Evolutionary conservation across 2,113 vertebrate genomes (phyloP), one percentile per base, ranked within the genome.

Genomic region (Misgurnus mizolepis): DNA sequence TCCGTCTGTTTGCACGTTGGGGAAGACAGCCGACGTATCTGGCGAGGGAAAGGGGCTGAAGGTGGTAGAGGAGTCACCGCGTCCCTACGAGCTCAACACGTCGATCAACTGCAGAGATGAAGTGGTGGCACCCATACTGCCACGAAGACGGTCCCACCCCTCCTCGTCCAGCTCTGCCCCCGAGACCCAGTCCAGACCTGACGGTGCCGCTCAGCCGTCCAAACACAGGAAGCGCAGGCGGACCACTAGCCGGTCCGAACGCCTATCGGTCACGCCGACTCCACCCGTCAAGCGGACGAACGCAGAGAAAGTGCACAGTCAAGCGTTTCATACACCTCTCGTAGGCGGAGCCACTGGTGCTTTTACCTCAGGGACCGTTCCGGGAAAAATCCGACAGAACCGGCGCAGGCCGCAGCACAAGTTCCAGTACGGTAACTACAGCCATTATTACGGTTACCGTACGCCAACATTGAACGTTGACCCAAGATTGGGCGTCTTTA

Each of bases 31-130:
- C 0, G 41, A 64, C 14, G 8, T 75, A 73, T 43, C 86, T 81
- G 85, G 3, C 76, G 89, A 62, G 49, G 87, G 83, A 55, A 76
- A 82, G 2, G 67, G 84, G 22, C 5, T 49, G 15, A 58, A 74
- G 9, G 43, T 58, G 0, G 65, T 76, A 5, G 62, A 82, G 60
- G 81, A 87, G 4, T 89, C 92, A 72, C 95, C 95, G 0, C 92
- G 92, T 5, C 92, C 94, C 10, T 95, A 95, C 55, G 95, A 96
- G 85, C 95, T 96, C 81, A 96, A 96, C 90, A 96, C 95, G 0
- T 90, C 93, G 85, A 95, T 96, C 88, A 95, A 95, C 82, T 97
- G 96, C 85, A 88, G 95, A 49, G 95, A 96, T 0, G 95, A 96
- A 14, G 87, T 96, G 1, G 93, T 94, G n/a, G 92, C 91, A 4